These are phyloP conservation scores for Semnopithecus entellus DNA, from an alignment of 2,113 vertebrate species.

Conservation along the genomic window DNA sequence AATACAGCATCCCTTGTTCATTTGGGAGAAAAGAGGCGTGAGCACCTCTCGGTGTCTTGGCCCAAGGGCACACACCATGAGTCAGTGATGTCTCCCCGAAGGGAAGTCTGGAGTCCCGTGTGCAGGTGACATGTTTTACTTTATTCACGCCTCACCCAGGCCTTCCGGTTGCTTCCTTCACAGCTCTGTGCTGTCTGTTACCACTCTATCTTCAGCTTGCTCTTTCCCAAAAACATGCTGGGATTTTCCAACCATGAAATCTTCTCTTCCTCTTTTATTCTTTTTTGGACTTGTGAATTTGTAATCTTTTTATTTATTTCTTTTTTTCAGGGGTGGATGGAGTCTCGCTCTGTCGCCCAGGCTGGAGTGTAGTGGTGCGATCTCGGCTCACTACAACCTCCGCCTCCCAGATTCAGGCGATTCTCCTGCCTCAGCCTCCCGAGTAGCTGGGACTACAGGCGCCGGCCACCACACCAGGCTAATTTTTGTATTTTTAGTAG, in stretches of 20 bases:
- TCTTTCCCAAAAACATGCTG: conserved; percentile 34
- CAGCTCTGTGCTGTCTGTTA: conserved; percentile 41
- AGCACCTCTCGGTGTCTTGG: conserved; percentile 20
- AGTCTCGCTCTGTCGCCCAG: too few relatives aligned
- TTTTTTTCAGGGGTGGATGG: too few relatives aligned
- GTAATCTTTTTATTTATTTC: not conserved
- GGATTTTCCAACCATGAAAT: conserved; percentile 69
- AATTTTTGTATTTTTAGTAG: too few relatives aligned
- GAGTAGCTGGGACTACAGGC: too few relatives aligned
- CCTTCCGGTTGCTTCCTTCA: conserved; percentile 45
- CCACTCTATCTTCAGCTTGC: not conserved
- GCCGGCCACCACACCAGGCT: too few relatives aligned
- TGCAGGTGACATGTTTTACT: conserved; percentile 57
- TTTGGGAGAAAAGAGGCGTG: not conserved
- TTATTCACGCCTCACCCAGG: conserved; percentile 56
- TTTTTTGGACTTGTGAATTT: not conserved
- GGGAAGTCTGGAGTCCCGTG: conserved; percentile 63
- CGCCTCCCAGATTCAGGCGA: too few relatives aligned
- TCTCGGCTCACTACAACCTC: too few relatives aligned
- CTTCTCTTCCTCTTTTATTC: not conserved
- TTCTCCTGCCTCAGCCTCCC: too few relatives aligned
- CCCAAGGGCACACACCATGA: conserved; percentile 55
- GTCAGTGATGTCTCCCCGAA: conserved; percentile 62
- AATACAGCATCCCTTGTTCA: conserved; percentile 66
- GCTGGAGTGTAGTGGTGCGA: too few relatives aligned